Evolutionary conservation across 2,888 invertebrate species (phyloP).

Genomic region (Geotrupes spiniger): DNA sequence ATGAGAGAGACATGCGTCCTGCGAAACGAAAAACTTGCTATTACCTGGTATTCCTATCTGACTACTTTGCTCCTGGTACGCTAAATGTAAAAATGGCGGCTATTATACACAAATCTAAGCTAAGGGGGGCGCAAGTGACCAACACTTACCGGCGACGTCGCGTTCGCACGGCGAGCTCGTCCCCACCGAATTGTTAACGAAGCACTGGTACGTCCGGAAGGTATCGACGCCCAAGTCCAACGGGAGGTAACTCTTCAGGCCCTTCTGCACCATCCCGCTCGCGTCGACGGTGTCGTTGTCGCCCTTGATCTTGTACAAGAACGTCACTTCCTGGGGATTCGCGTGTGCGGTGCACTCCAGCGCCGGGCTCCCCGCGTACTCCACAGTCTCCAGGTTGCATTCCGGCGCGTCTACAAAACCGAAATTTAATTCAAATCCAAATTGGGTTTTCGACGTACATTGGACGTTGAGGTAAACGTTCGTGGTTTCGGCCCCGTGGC

Average conservation of each 20-base stretch:
- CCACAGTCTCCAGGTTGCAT: conserved; percentile 73
- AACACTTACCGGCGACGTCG: conserved; percentile 67
- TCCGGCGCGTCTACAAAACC: conserved; percentile 56
- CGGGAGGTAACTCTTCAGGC: conserved; percentile 60
- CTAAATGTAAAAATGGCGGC: conserved; percentile 52
- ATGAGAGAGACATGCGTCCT: conserved; percentile 30
- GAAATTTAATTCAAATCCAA: background rate
- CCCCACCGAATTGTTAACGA: conserved; percentile 82
- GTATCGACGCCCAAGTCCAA: conserved; percentile 62
- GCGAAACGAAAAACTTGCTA: conserved; percentile 25
- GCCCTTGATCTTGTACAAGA: conserved; percentile 81
- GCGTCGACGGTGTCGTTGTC: conserved; percentile 73
- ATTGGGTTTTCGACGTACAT: conserved; percentile 58
- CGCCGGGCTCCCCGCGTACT: conserved; percentile 69
- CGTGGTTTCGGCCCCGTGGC: conserved; percentile 71
- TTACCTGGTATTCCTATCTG: conserved; percentile 54
- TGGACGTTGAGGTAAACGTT: conserved; percentile 74
- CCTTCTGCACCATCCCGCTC: conserved; percentile 57
- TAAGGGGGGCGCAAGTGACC: no score
- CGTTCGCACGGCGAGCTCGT: conserved; percentile 60
- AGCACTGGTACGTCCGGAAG: conserved; percentile 77
- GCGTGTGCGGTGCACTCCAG: conserved; percentile 78
- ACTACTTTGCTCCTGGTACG: conserved; percentile 68
- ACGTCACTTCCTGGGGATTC: conserved; percentile 75
- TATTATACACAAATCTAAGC: conserved; percentile 1